phyloP scores from a whole-genome alignment of 2,797 vertebrate genomes.

The Sebastes oblongus region DNA sequence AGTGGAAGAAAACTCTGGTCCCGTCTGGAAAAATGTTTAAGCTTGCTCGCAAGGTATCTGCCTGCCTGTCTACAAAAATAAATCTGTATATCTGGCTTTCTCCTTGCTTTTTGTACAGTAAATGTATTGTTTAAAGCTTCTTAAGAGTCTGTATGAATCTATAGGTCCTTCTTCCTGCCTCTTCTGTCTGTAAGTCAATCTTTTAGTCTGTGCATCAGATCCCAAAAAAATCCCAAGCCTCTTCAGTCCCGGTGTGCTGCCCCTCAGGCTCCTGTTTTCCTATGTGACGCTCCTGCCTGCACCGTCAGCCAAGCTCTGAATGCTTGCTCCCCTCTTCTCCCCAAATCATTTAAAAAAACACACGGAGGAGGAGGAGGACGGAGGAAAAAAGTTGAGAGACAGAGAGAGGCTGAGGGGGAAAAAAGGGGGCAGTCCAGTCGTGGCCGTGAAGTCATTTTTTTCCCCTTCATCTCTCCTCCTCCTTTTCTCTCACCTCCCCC shows the following conservation, averaged over 20 bases:
- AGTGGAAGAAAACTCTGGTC: slow-evolving; percentile 35
- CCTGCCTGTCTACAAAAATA: slow-evolving; percentile 36
- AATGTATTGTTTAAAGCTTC: slow-evolving; percentile 10
- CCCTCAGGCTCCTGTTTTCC: slow-evolving; percentile 67
- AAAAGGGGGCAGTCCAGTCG: slow-evolving; percentile 84
- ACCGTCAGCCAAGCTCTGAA: slow-evolving; percentile 77
- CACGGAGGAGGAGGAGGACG: slow-evolving; percentile 43
- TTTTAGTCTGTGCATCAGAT: slow-evolving; percentile 59
- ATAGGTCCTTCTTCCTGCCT: slow-evolving; percentile 20
- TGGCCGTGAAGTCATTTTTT: slow-evolving; percentile 76
- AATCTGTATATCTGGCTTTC: slow-evolving; percentile 24
- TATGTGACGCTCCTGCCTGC: slow-evolving; percentile 77
- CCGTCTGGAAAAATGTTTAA: slow-evolving; percentile 42
- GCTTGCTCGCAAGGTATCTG: slow-evolving; percentile 15
- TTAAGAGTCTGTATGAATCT: slow-evolving; percentile 7
- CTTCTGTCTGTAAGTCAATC: slow-evolving; percentile 39
- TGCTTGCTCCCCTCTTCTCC: slow-evolving; percentile 77
- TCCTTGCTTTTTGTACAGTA: slow-evolving; percentile 9
- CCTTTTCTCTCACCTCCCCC: slow-evolving; percentile 67
- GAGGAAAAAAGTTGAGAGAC: slow-evolving; percentile 68
- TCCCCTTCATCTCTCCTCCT: slow-evolving; percentile 71
- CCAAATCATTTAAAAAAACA: slow-evolving; percentile 79
- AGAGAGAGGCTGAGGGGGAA: slow-evolving; percentile 72
- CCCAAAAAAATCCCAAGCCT: slow-evolving; percentile 30
- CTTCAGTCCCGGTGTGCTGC: slow-evolving; percentile 52